These are phyloP conservation scores for Eudyptes chrysolophus DNA, from an alignment of 2,113 vertebrate genomes.

Conservation along the genomic window DNA sequence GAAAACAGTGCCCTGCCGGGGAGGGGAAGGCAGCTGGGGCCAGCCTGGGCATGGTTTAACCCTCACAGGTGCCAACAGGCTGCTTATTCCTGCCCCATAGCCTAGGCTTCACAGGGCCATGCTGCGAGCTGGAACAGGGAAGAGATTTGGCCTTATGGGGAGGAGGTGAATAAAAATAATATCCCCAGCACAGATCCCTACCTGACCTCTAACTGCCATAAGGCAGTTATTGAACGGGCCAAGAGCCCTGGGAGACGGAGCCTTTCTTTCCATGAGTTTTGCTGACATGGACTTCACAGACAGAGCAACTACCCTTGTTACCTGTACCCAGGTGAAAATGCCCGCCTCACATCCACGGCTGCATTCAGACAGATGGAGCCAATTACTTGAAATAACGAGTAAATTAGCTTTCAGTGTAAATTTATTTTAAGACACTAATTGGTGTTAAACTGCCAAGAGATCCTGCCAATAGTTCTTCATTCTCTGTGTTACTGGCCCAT, in stretches of 20 bases:
- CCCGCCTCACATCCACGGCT: background rate
- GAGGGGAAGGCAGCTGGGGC: background rate
- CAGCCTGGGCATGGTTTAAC: fast-evolving
- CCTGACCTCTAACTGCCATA: background rate
- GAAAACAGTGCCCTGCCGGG: background rate
- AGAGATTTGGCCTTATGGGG: background rate
- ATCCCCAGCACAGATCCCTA: background rate
- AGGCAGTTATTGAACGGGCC: fast-evolving
- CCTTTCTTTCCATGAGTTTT: background rate
- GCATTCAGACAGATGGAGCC: background rate
- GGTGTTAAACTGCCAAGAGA: background rate
- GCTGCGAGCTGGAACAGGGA: background rate
- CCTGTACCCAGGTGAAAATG: background rate
- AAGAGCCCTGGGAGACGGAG: background rate
- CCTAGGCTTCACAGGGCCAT: background rate
- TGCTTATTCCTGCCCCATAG: background rate
- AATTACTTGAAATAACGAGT: background rate
- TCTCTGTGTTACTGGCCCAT: background rate
- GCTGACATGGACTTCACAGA: background rate
- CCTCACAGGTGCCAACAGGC: too few species aligned
- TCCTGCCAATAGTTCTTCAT: background rate
- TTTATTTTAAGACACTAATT: conserved; percentile 12
- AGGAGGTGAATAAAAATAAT: background rate
- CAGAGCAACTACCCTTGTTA: background rate
- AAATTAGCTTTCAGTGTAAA: conserved; percentile 1